These are phyloP conservation scores for Sympetrum striolatum DNA, from an alignment of 2,888 invertebrate genomes.

Conservation along the genomic window DNA sequence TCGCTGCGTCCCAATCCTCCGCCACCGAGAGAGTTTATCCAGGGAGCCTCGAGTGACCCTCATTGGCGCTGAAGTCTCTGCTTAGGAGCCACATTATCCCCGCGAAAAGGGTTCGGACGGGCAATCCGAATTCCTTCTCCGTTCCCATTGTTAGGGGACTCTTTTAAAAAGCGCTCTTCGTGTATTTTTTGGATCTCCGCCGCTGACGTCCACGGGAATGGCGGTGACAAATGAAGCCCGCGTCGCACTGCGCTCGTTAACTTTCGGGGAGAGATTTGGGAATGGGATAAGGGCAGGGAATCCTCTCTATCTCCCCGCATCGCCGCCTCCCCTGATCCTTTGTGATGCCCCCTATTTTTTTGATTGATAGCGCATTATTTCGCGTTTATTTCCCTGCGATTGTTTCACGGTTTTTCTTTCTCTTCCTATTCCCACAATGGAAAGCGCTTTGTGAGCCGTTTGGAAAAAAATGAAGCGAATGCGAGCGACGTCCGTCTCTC, in stretches of 20 bases:
- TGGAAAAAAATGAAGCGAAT: background rate
- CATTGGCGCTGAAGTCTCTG: too few species aligned
- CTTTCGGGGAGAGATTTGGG: background rate
- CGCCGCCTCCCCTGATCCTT: background rate
- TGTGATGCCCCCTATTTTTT: background rate
- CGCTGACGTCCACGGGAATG: background rate
- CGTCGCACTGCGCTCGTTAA: background rate
- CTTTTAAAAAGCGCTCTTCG: slow-evolving; percentile 16
- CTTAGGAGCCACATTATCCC: background rate
- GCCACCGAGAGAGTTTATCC: too few species aligned
- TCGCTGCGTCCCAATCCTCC: too few species aligned
- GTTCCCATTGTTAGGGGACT: background rate
- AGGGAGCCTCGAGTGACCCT: too few species aligned
- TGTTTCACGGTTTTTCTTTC: background rate
- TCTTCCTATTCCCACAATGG: background rate
- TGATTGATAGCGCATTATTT: slow-evolving; percentile 17
- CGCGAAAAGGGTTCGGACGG: background rate
- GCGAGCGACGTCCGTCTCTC: background rate
- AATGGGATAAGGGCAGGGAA: background rate
- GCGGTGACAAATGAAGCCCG: slow-evolving; percentile 20
- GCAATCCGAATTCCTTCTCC: background rate
- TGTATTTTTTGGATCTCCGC: background rate
- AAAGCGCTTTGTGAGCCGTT: background rate
- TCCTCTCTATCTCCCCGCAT: background rate
- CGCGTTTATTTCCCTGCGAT: background rate